These are phyloP conservation scores for Dasyurus viverrinus DNA, from an alignment of 2,113 vertebrate species.

Conservation along the genomic window DNA sequence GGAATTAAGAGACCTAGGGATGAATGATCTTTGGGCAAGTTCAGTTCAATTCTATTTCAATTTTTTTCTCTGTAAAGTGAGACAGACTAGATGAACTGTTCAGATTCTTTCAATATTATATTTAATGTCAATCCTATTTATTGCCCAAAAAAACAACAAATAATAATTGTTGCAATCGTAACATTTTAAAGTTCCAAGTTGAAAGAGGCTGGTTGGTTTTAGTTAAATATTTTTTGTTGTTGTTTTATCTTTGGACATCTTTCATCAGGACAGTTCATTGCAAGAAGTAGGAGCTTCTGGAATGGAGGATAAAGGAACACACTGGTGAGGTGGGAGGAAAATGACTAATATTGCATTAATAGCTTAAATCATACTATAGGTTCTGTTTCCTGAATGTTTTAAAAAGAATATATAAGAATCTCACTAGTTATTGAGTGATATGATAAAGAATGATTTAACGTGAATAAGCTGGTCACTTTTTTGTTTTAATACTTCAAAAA, in stretches of 20 bases:
- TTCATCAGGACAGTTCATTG: neutral
- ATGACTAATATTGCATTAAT: neutral
- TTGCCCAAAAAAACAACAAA: neutral
- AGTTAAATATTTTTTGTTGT: neutral
- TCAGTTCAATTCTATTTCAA: neutral
- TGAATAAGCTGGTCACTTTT: neutral
- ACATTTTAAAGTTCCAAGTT: neutral
- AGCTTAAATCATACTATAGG: neutral
- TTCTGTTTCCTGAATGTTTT: slow-evolving; percentile 5
- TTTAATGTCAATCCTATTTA: neutral
- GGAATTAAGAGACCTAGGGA: neutral
- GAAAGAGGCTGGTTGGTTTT: neutral
- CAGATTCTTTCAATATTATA: neutral
- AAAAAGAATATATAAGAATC: neutral
- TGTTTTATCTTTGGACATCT: neutral
- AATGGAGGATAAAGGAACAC: neutral
- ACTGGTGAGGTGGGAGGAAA: neutral
- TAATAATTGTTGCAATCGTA: neutral
- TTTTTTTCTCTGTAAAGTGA: neutral
- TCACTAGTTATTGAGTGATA: neutral
- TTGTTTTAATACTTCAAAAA: neutral
- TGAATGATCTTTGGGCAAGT: neutral
- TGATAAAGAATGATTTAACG: neutral
- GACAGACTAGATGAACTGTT: neutral
- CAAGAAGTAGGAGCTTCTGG: neutral